Evolutionary conservation across 2,888 invertebrate genomes (phyloP), one percentile per base, ranked within the genome.

Genomic region (Drosophila quinaria): DNA sequence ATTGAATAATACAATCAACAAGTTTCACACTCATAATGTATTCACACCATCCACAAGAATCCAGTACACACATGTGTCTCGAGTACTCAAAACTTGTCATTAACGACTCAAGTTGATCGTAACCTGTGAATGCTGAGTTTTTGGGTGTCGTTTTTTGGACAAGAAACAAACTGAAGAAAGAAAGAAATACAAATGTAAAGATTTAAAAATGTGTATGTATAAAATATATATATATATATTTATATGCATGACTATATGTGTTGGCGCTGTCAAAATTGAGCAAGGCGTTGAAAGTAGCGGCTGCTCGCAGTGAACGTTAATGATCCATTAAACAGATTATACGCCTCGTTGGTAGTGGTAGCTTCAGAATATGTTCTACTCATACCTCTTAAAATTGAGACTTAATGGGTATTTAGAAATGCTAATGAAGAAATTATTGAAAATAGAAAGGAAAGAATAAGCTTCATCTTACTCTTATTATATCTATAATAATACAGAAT

Each of bases 251-350:
- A 29, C 39, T 56, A 62, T 55, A 56, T 60, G 44, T 56, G 60
- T 69, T 72, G 77, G 60, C 78, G 73, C 64, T 78, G 78, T 67
- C 79, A 63, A 58, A 58, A 78, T 75, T 81, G 70, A 65, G 80
- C 80, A 75, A 81, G 55, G 75, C 68, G 72, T 63, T 58, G 79
- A 77, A 77, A 77, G 76, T 79, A 58, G 50, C 70, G 47, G 56
- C 70, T 74, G 59, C 72, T 72, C 80, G 69, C 72, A 47, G 71
- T 74, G 86, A 88, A 79, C 81, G 83, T 78, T 87, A 90, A 90
- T 89, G 87, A 87, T 90, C 81, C 89, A 90, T 87, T 87, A 81
- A 89, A 76, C 63, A 87, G 87, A 87, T 87, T 87, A 87, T 81
- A 78, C 75, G 86, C 74, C 73, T 63, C 79, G 63, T 31, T 70